A percentile compares a stretch with the other conserved stretches of the same genome.
These are phyloP conservation scores for Phalangium opilio DNA, from an alignment of 2,888 invertebrate genomes.

Conservation along the genomic window DNA sequence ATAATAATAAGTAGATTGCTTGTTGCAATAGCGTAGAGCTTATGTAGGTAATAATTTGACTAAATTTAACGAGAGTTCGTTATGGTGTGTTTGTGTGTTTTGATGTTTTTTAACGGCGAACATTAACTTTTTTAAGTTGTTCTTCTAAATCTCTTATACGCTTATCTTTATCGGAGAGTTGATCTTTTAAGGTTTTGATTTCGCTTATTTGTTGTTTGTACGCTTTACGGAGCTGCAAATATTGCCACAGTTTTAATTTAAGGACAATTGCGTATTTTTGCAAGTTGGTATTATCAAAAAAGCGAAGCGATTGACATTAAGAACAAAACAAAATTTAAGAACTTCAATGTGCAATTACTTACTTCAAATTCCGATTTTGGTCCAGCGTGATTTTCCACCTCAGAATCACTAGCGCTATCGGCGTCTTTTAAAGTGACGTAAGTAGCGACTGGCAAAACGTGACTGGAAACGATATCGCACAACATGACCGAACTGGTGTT, in stretches of 20 bases:
- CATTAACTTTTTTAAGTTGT: slow-evolving; percentile 31
- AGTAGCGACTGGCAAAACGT: slow-evolving; percentile 22
- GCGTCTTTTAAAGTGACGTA: slow-evolving; percentile 20
- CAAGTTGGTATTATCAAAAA: neutral
- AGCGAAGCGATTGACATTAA: neutral
- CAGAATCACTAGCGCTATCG: slow-evolving; percentile 18
- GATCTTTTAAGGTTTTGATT: slow-evolving; percentile 55
- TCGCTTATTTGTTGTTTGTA: slow-evolving; percentile 65
- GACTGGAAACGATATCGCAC: slow-evolving; percentile 20
- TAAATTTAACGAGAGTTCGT: no score
- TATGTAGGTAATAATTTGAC: no score
- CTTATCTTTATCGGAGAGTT: slow-evolving; percentile 59
- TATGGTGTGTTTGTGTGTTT: no score
- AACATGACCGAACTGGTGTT: slow-evolving; percentile 11
- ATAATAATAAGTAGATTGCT: no score
- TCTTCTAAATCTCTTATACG: slow-evolving; percentile 66
- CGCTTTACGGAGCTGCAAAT: slow-evolving; percentile 49
- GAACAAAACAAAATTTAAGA: neutral
- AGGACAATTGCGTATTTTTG: neutral
- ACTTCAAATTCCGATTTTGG: slow-evolving; percentile 18
- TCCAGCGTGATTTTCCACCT: slow-evolving; percentile 9
- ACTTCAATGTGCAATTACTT: slow-evolving; percentile 1
- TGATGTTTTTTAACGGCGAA: no score
- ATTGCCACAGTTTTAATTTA: no score
- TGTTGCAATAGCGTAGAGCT: no score